Percentiles rank a stretch among this genome's conserved stretches.
Conservation (phyloP, 2,113 vertebrate species). For the Columba janthina region DNA sequence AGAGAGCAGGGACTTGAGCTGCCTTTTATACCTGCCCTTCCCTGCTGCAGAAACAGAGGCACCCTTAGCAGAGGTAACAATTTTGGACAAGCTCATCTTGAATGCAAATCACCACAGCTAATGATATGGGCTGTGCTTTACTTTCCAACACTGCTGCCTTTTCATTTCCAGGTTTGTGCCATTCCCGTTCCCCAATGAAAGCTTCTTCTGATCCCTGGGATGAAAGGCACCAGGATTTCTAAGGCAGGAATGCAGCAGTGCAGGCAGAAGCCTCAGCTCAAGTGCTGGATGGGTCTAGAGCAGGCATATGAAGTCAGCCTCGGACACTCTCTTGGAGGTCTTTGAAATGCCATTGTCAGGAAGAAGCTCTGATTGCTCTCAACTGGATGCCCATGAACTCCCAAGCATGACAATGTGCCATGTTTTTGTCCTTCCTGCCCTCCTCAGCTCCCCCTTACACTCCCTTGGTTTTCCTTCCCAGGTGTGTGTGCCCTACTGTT, state of each 20-base stretch:
- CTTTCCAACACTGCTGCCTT: not conserved
- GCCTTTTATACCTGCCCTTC: not conserved
- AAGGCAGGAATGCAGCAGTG: not conserved
- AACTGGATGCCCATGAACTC: no score
- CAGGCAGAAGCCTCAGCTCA: not conserved
- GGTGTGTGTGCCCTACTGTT: not conserved
- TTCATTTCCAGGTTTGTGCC: not conserved
- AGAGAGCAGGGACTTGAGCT: not conserved
- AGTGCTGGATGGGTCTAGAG: not conserved
- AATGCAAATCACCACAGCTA: not conserved
- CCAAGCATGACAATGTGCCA: not conserved
- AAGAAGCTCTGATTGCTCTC: not conserved
- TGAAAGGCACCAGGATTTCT: not conserved
- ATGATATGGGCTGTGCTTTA: not conserved
- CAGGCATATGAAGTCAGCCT: not conserved
- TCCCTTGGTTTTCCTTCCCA: not conserved
- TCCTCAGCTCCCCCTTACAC: not conserved
- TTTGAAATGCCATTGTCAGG: not conserved
- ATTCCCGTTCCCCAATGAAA: not conserved
- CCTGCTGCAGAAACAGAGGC: not conserved
- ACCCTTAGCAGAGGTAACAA: not conserved
- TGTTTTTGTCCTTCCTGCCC: not conserved
- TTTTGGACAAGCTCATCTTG: not conserved
- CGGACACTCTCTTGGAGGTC: not conserved
- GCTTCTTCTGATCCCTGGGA: not conserved